Evolutionary conservation across 2,797 vertebrate genomes (phyloP), one percentile per base, ranked within the genome.

Genomic region (Hippopotamyrus pictus): DNA sequence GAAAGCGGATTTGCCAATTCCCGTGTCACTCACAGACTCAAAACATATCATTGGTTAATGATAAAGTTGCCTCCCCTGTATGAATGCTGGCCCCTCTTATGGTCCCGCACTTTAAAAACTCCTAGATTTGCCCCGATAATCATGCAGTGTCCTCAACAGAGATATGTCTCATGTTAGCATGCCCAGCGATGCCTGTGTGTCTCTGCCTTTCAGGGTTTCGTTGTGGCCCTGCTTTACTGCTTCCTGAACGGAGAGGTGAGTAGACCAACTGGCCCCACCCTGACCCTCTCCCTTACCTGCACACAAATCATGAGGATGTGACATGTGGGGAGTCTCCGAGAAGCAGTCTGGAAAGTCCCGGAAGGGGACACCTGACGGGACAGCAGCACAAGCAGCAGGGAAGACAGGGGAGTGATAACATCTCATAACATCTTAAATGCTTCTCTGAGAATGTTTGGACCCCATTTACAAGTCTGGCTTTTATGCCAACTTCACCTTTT

Each of bases 181-280:
- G 65, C 65, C 4, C 11, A 11, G 11, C 4, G 4, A 33, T 33
- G 29, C 29, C 29, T 6, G 4, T 37, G 29, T 37, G 29, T 37
- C 69, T 73, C 88, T 92, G 86, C 91, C 53, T 93, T 92, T 29
- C 93, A 98, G 97, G 97, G 97, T 5, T 97, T 97, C 90, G 96
- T 97, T 88, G 97, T 98, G 92, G 97, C 97, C 22, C 94, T 98
- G 69, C 96, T 98, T 0, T 98, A 97, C 93, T 98, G 97, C 88
- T 98, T 98, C 94, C 96, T 97, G 92, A 97, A 97, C 0, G 96
- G 95, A 92, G 97, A 97, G 96, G 97, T 98, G 92, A 91, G 96
- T 89, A 22, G 79, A 44, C 9, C 41, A 62, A n/a, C 46, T 0
- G 22, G n/a, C 41, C 82, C 19, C 33, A 19, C 37, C 37, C n/a